These are phyloP conservation scores for Julus scanicus DNA, from an alignment of 2,888 invertebrate genomes.

Conservation along the genomic window DNA sequence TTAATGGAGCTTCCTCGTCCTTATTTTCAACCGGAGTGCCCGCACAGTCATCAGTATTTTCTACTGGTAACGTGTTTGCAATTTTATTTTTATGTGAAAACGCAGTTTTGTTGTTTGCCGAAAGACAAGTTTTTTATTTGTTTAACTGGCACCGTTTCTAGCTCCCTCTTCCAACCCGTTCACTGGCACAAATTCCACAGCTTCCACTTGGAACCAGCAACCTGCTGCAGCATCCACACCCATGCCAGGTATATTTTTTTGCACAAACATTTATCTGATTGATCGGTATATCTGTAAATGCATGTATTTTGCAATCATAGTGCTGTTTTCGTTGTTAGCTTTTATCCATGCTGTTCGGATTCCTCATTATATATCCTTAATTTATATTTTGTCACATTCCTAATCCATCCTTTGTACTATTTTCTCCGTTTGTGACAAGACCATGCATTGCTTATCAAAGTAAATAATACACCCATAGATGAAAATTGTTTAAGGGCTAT, in stretches of 20 bases:
- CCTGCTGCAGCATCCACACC: conserved; percentile 40
- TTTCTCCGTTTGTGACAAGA: too few species aligned
- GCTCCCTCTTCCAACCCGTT: conserved; percentile 53
- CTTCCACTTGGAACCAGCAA: conserved; percentile 53
- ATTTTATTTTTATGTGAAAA: background rate
- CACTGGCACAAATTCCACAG: conserved; percentile 49
- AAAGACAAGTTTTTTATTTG: background rate
- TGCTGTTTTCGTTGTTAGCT: too few species aligned
- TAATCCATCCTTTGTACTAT: too few species aligned
- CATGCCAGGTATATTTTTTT: conserved; percentile 53
- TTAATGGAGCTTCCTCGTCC: conserved; percentile 51
- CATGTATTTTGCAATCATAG: too few species aligned
- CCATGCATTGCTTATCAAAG: too few species aligned
- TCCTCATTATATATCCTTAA: too few species aligned
- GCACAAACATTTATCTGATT: too few species aligned
- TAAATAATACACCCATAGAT: too few species aligned
- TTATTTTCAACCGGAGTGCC: conserved; percentile 38
- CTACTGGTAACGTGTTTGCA: conserved; percentile 5
- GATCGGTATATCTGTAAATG: too few species aligned
- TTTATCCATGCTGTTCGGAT: too few species aligned
- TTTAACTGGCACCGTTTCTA: background rate
- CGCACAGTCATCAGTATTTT: background rate
- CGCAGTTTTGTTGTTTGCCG: background rate
- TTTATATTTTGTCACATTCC: too few species aligned
- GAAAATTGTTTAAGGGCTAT: background rate